Conservation (phyloP, 2,113 vertebrate species). For the Triplophysa siluroides region DNA sequence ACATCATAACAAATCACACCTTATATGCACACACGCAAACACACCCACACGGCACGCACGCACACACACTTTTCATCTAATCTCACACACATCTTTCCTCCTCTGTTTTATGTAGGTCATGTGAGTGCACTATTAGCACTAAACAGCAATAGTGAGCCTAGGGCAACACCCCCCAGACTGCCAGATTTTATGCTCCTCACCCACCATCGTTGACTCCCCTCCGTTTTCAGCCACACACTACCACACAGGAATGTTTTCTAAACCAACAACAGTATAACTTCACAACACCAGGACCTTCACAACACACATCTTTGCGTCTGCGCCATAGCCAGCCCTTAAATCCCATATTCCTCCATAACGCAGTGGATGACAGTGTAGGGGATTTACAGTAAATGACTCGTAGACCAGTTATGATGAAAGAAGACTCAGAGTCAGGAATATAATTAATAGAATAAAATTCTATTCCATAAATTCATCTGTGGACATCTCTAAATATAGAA, state of each 20-base stretch:
- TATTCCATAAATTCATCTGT: too few relatives aligned
- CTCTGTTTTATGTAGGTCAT: slow-evolving; percentile 64
- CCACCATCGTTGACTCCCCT: slow-evolving; percentile 4
- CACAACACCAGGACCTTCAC: not conserved
- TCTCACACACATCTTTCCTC: not conserved
- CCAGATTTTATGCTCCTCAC: slow-evolving; percentile 39
- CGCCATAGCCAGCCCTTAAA: too few relatives aligned
- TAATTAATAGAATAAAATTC: too few relatives aligned
- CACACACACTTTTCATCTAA: not conserved
- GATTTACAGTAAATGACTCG: too few relatives aligned
- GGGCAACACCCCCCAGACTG: slow-evolving; percentile 53
- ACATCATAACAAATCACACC: too few relatives aligned
- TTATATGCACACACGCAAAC: too few relatives aligned
- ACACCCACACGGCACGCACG: not conserved
- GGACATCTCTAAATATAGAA: too few relatives aligned
- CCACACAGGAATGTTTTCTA: slow-evolving; percentile 16
- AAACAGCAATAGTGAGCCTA: slow-evolving; percentile 52
- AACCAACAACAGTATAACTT: not conserved
- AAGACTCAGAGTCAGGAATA: too few relatives aligned
- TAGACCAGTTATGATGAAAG: too few relatives aligned
- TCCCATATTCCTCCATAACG: too few relatives aligned
- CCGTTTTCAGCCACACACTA: not conserved
- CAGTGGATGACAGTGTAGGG: too few relatives aligned
- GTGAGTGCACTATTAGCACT: slow-evolving; percentile 57
- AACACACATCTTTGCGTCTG: not conserved